Evolutionary conservation across 2,797 vertebrate species (phyloP), one percentile per base, ranked within the genome.

Genomic region (Babyrousa celebensis): DNA sequence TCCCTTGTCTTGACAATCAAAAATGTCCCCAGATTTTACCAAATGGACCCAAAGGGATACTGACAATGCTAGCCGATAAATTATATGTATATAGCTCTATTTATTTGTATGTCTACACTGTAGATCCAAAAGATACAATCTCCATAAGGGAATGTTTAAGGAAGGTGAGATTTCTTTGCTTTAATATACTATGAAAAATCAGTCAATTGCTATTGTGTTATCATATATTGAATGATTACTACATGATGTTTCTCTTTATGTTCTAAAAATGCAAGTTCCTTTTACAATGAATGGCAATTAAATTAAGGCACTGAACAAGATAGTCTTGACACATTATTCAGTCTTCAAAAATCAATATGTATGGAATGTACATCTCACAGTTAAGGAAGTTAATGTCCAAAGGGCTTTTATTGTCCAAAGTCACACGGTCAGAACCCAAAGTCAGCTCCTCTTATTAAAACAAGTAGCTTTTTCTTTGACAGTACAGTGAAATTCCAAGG

Each of bases 161-260:
- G 16, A 71, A 78, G 5, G 2, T 74, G 56, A 65, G 20, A 4
- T 83, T 92, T 89, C 29, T 79, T 85, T 85, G 68, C 25, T 94
- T 79, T 89, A 89, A 84, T 71, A 68, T 70, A 25, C 9, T 40
- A 91, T 77, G 68, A 87, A 86, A 85, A 83, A 40, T 52, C 15
- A 36, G 12, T 29, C 21, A 80, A 27, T 36, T 85, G 15, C 3
- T 68, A 1, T 60, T 88, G 1, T 79, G 21, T 95, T 90, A 72
- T 15, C 67, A 36, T 79, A 83, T 74, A 18, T 15, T 52, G 9
- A 71, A 43, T 48, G 62, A 56, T 32, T 58, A 58, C 8, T 75
- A 56, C 15, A 29, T 52, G 7, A 83, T 1, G 4, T 60, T 91
- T 70, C 18, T 71, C 12, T 32, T 27, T 43, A 21, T 60, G 4